Base-by-base conservation (phyloP, 2,888 invertebrate genomes). In the Itoplectis maculator region DNA sequence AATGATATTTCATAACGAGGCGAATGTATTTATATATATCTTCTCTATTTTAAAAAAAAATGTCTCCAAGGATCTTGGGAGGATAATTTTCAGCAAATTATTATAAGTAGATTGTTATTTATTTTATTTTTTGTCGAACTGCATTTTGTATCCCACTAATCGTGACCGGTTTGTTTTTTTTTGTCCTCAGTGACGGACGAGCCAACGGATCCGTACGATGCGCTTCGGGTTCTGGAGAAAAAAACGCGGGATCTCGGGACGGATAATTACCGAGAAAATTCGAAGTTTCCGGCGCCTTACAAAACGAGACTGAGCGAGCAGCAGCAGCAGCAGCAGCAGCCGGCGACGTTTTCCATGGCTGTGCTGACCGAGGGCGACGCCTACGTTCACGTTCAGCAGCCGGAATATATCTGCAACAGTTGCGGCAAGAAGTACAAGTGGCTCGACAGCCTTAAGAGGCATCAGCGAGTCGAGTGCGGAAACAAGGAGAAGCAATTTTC, bases 391-490 rank as follows among this genome's bases (percentile, higher is more conserved):
- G 51, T 74, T 66, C 66, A 77, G 45, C 84, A 78, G 11, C 77
- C 76, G 20, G 87, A 87, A 23, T 88, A 90, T 81, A 77, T 86
- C n/a, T 93, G 93, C 79, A 87, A 88, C 5, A 88, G 89, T 56
- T 93, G 93, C 69, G 90, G 90, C 9, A 93, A 92, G 83, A 86
- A 83, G 37, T 93, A 93, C 87, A 93, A 92, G 74, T 92, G 93
- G 91, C 81, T 89, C 29, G 93, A 92, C 83, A 93, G 93, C 61
- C 86, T 93, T 20, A 91, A 90, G 61, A 91, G 94, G 18, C 94
- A 94, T 85, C 90, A 93, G 77, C 89, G 93, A 54, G 92, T 93
- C n/a, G 94, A 93, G 59, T 94, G 94, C 79, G 93, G 93, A 4
- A 92, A 92, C 78, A 92, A 93, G 77, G 92, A 90, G 51, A 93